These are phyloP conservation scores for Rana temporaria DNA, from an alignment of 2,113 vertebrate species.

Conservation along the genomic window DNA sequence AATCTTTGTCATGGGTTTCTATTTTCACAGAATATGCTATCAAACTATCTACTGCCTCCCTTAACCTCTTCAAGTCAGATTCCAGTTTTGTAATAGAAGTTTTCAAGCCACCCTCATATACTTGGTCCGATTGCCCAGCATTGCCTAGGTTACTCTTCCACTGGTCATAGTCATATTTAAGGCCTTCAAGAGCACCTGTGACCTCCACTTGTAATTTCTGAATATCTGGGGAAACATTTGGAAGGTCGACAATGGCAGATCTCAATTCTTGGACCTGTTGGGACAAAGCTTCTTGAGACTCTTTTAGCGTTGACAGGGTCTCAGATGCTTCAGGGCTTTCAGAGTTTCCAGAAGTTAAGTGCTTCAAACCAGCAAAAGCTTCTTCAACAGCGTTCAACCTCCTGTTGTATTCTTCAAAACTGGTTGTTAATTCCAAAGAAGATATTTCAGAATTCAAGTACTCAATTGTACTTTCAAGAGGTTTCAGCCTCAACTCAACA, in stretches of 20 bases:
- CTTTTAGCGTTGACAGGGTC: conserved; percentile 65
- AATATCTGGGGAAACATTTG: conserved; percentile 65
- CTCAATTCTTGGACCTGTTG: conserved; percentile 68
- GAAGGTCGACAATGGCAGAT: conserved; percentile 73
- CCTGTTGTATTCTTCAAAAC: conserved; percentile 71
- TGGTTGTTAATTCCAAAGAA: conserved; percentile 71
- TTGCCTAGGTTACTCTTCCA: conserved; percentile 63
- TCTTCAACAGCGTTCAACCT: conserved; percentile 68
- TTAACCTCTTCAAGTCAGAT: conserved; percentile 81
- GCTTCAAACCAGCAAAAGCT: conserved; percentile 57
- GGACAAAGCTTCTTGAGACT: conserved; percentile 70
- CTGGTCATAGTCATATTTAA: conserved; percentile 59
- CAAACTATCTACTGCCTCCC: conserved; percentile 76
- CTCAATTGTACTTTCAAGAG: conserved; percentile 73
- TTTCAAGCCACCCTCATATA: conserved; percentile 70
- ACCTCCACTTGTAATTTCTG: conserved; percentile 70
- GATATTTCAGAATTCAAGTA: conserved; percentile 58
- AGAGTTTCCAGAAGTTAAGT: conserved; percentile 48
- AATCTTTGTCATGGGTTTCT: conserved; percentile 80
- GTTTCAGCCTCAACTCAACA: conserved; percentile 74
- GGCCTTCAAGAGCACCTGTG: conserved; percentile 63
- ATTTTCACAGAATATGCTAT: conserved; percentile 82
- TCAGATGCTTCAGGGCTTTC: conserved; percentile 58
- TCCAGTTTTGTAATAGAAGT: conserved; percentile 75
- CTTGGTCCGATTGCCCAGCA: conserved; percentile 67